phyloP scores from a whole-genome alignment of 2,113 vertebrate genomes.

The Sphaerodactylus townsendi region DNA sequence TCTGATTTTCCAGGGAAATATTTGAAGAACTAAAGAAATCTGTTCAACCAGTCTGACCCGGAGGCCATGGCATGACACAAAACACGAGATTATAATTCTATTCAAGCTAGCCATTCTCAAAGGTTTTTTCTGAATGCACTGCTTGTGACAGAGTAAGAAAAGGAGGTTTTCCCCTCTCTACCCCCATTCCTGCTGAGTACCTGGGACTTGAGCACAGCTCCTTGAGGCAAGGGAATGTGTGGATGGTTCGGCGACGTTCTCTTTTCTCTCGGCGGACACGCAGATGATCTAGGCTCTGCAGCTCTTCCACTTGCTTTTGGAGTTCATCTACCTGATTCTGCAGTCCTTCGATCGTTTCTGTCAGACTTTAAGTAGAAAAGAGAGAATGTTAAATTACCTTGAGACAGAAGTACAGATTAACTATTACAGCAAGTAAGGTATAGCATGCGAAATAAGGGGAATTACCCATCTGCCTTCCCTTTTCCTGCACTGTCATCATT shows the following conservation, averaged over 20 bases:
- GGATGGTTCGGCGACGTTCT: constrained; percentile 89
- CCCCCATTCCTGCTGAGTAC: constrained; percentile 60
- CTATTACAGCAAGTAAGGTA: background rate
- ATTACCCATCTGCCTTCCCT: background rate
- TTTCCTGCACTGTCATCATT: background rate
- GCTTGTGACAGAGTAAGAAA: too few relatives aligned
- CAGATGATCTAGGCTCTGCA: constrained; percentile 89
- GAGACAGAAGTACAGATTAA: background rate
- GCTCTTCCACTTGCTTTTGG: constrained; percentile 89
- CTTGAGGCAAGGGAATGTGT: constrained; percentile 94
- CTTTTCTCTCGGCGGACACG: constrained; percentile 86
- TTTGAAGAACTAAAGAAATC: background rate
- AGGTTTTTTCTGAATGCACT: too few relatives aligned
- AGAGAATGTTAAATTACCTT: background rate
- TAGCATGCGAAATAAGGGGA: background rate
- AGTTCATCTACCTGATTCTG: constrained; percentile 93
- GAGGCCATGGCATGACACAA: background rate
- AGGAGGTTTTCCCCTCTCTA: background rate
- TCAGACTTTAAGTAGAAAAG: constrained; percentile 77
- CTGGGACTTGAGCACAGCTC: constrained; percentile 90
- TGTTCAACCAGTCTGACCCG: background rate
- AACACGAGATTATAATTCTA: background rate
- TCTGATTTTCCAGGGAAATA: background rate
- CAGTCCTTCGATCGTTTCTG: constrained; percentile 87
- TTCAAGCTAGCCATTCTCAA: too few relatives aligned